Percentiles rank a stretch among this genome's conserved stretches.
phyloP scores from a whole-genome alignment of 2,797 vertebrate species.

The Mus minutoides region DNA sequence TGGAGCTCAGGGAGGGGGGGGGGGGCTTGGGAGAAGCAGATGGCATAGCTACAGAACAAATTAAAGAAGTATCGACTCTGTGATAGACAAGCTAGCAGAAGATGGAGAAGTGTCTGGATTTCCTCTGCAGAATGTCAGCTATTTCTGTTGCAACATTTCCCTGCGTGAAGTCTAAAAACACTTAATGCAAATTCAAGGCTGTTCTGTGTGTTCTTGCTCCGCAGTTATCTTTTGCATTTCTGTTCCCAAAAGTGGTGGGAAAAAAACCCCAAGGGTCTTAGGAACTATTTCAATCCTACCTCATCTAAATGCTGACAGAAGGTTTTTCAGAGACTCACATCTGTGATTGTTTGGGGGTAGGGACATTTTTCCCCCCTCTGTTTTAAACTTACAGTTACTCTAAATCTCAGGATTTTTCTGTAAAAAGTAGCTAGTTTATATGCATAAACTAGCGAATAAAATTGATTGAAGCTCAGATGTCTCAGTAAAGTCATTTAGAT shows the following conservation, averaged over 20 bases:
- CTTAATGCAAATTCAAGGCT: constrained; percentile 34
- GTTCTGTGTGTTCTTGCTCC: constrained; percentile 29
- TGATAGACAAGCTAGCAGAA: constrained; percentile 36
- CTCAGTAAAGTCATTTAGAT: constrained; percentile 13
- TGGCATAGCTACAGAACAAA: constrained; percentile 26
- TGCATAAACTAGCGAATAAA: constrained; percentile 42
- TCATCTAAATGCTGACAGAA: neutral
- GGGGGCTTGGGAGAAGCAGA: constrained; percentile 38
- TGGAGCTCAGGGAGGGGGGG: neutral
- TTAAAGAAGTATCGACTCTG: neutral
- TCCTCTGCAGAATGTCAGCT: constrained; percentile 57
- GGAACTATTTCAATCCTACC: constrained; percentile 39
- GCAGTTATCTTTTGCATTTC: constrained; percentile 20
- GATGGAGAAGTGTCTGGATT: constrained; percentile 42
- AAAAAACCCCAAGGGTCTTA: constrained; percentile 9
- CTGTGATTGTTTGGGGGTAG: neutral
- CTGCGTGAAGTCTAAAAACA: constrained; percentile 59
- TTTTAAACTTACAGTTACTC: neutral
- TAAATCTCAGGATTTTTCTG: constrained; percentile 28
- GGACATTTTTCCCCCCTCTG: neutral
- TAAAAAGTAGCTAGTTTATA: constrained; percentile 16
- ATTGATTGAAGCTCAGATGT: neutral
- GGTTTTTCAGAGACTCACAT: constrained; percentile 19
- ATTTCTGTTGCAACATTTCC: constrained; percentile 39
- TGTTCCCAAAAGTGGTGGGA: constrained; percentile 10